A percentile compares a stretch with the other conserved stretches of the same genome.
phyloP scores from a whole-genome alignment of 2,888 invertebrate genomes.

The Boloria euphrosyne region DNA sequence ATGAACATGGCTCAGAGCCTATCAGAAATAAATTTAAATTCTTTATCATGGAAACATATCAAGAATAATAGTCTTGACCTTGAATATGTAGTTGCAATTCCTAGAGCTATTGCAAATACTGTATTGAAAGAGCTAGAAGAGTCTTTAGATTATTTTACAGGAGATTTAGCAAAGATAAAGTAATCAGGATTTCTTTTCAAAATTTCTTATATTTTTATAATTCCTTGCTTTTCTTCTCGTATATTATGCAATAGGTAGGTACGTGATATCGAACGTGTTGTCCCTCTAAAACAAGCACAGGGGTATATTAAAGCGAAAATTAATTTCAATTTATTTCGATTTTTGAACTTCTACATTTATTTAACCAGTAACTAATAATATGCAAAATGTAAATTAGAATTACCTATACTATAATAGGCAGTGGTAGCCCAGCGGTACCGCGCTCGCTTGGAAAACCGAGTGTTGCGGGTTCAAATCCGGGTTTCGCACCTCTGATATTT shows the following conservation, averaged over 20 bases:
- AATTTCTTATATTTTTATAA: not conserved
- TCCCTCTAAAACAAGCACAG: too few relatives aligned
- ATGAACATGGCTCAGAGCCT: conserved; percentile 43
- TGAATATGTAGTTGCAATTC: conserved; percentile 79
- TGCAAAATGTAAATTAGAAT: too few relatives aligned
- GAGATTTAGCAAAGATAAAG: conserved; percentile 83
- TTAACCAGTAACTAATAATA: too few relatives aligned
- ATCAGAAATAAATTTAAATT: conserved; percentile 48
- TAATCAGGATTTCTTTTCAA: conserved; percentile 45
- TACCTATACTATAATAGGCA: too few relatives aligned
- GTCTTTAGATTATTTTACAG: conserved; percentile 83
- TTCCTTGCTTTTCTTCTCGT: not conserved
- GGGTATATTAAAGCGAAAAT: not conserved
- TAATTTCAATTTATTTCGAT: not conserved
- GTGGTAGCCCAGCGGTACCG: too few relatives aligned
- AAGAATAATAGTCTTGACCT: conserved; percentile 80
- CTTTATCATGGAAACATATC: conserved; percentile 64
- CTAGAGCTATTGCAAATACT: conserved; percentile 65
- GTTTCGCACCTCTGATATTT: too few relatives aligned
- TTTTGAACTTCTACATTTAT: too few relatives aligned
- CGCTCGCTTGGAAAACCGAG: too few relatives aligned
- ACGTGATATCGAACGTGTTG: too few relatives aligned
- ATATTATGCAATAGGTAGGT: too few relatives aligned
- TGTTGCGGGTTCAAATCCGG: too few relatives aligned
- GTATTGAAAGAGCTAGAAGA: conserved; percentile 80